Percentiles rank a stretch among this genome's conserved stretches.
Evolutionary conservation across 2,888 invertebrate species (phyloP).

Genomic region (Digitonthophagus gazella): DNA sequence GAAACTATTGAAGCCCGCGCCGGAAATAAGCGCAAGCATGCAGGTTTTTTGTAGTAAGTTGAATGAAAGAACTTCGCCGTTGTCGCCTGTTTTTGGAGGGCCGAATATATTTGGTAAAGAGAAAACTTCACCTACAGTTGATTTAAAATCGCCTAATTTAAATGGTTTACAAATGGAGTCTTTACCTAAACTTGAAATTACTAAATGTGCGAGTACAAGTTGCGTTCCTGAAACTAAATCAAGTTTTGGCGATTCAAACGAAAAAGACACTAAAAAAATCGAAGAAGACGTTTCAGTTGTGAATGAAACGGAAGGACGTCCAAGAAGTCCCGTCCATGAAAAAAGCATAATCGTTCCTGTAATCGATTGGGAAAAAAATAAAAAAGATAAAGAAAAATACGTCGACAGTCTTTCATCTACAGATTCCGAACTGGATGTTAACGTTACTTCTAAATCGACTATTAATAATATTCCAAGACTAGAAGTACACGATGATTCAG

Average conservation of each 20-base stretch:
- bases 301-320: conserved; percentile 53
- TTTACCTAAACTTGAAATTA: conserved; percentile 25
- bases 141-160: conserved; percentile 6
- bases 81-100: conserved; percentile 41
- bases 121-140: conserved; percentile 21
- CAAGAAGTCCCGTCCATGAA: conserved; percentile 63
- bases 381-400: conserved; percentile 37
- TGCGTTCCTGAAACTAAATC: conserved; percentile 17
- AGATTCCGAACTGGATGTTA: conserved; percentile 14
- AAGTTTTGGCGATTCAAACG: conserved; percentile 5
- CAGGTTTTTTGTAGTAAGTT: conserved; percentile 61
- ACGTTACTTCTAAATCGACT: conserved; percentile 20
- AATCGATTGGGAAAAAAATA: conserved; percentile 57
- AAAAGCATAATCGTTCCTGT: conserved; percentile 65
- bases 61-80: conserved; percentile 47
- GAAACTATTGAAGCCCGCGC: conserved; percentile 77
- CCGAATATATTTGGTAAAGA: conserved; percentile 20
- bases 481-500: conserved; percentile 59
- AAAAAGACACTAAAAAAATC: conserved; percentile 17
- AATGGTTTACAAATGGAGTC: conserved; percentile 2
- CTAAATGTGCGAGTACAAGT: conserved; percentile 24
- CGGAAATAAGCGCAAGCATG: conserved; percentile 67
- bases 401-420: conserved; percentile 26
- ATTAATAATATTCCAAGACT: conserved; percentile 56
- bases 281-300: conserved; percentile 21